Percentiles rank a stretch among this genome's conserved stretches.
Evolutionary conservation across 2,797 vertebrate species (phyloP).

Genomic region (Sebastes taczanowskii): DNA sequence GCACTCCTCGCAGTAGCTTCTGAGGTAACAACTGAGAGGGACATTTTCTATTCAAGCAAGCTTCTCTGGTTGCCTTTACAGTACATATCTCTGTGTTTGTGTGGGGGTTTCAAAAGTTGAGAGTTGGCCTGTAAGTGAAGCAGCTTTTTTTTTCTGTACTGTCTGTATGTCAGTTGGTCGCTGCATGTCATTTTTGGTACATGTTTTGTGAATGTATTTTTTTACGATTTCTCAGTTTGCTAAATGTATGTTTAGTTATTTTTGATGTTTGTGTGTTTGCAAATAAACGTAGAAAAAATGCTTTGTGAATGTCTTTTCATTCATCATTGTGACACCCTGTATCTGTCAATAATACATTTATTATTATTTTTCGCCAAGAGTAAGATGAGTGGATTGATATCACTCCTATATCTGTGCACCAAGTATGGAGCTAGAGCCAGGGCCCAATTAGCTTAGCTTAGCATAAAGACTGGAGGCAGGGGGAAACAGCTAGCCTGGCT

Average conservation of each 20-base stretch:
- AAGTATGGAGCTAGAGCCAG: neutral
- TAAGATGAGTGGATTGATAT: neutral
- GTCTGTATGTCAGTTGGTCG: constrained; percentile 49
- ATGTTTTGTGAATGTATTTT: constrained; percentile 81
- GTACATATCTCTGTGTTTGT: constrained; percentile 31
- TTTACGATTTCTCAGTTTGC: constrained; percentile 76
- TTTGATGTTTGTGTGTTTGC: constrained; percentile 71
- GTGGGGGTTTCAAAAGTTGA: constrained; percentile 20
- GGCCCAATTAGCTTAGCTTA: neutral
- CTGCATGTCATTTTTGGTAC: constrained; percentile 72
- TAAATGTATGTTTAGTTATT: constrained; percentile 71
- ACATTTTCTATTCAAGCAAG: constrained; percentile 32
- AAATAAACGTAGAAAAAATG: constrained; percentile 73
- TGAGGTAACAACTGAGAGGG: constrained; percentile 5
- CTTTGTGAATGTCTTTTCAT: neutral
- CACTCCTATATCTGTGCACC: neutral
- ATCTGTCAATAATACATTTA: neutral
- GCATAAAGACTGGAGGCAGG: neutral
- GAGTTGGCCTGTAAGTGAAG: constrained; percentile 41
- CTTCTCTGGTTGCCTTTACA: constrained; percentile 59
- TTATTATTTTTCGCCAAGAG: neutral
- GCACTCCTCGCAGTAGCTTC: neutral
- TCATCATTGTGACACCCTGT: neutral
- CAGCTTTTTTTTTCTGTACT: constrained; percentile 48
- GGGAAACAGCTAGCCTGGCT: neutral